Evolutionary conservation across 1,140 invertebrate species (phyloP), one percentile per base, ranked within the genome.

Genomic region (Kradibia gibbosae): DNA sequence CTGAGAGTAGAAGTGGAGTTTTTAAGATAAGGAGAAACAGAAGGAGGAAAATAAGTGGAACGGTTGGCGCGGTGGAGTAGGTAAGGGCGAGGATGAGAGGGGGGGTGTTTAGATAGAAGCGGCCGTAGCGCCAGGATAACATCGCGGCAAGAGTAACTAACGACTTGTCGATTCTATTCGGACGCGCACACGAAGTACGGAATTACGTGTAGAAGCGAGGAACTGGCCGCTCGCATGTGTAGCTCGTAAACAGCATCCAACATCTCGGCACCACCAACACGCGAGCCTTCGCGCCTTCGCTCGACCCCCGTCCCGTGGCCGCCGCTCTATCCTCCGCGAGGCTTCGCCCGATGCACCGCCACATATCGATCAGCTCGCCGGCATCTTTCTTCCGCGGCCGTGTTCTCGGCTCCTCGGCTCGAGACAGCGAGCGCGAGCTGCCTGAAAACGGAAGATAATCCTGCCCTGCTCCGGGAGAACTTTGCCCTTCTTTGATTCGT

Each of bases 141-240:
- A 62, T 62, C 74, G 57, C 55, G 42, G 34, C 42, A 20, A 17
- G 36, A 65, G 57, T 65, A 77, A 77, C 57, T 62, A 77, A 77
- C 57, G 73, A 65, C 57, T 77, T 34, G 74, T 77, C 55, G 74
- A 77, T 77, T 57, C 36, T 65, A 22, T 65, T 17, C 36, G 42
- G 36, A 39, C 53, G 53, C 71, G 17, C 73, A 76, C 50, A 31
- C 74, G 53, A 60, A 28, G 28, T 55, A 55, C 71, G 17, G 31
- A 55, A 72, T 31, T 72, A 31, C 45, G 45, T 13, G 4, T 36
- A 62, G 39, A 31, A 60, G 28, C 22, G n/a, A 75, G 25, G 31
- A n/a, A 34, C 39, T 55, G 34, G 25, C 55, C 45, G 17, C 28
- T 45, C 48, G 20, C 10, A n/a, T 53, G 34, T 48, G 11, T 50